Evolutionary conservation across 2,113 vertebrate species (phyloP).

Genomic region (Pituophis catenifer): DNA sequence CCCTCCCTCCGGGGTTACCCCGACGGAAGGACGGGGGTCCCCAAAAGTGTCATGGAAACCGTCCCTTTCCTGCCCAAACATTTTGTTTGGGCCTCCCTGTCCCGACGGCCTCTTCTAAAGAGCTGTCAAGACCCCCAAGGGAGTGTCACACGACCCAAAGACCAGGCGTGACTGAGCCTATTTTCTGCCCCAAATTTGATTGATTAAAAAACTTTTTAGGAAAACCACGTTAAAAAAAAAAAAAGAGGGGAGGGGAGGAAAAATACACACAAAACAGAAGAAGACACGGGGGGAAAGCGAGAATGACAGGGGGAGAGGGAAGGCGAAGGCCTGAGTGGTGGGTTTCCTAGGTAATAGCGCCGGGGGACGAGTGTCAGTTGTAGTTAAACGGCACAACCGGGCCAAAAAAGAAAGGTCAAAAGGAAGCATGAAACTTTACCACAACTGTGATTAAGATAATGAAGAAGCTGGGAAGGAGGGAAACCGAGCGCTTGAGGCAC

Average conservation of each 20-base stretch:
- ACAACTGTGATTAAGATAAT: conserved; percentile 82
- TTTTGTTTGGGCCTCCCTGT: conserved; percentile 73
- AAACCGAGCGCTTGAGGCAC: not conserved
- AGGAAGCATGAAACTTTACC: conserved; percentile 78
- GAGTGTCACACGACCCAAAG: conserved; percentile 91
- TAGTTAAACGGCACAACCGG: conserved; percentile 67
- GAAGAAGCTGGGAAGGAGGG: conserved; percentile 60
- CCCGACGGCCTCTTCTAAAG: conserved; percentile 81
- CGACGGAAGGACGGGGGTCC: conserved; percentile 65
- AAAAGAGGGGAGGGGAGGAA: conserved; percentile 38
- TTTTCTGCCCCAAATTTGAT: conserved; percentile 99
- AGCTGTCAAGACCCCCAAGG: conserved; percentile 91
- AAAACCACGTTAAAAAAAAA: conserved; percentile 92
- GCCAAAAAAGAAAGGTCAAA: conserved; percentile 78
- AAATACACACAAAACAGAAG: conserved; percentile 57
- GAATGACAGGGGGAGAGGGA: conserved; percentile 51
- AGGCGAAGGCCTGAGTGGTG: conserved; percentile 68
- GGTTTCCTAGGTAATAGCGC: conserved; percentile 72
- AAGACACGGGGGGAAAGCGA: conserved; percentile 31
- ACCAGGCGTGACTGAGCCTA: conserved; percentile 97
- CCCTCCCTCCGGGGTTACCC: conserved; percentile 60
- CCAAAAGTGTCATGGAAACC: conserved; percentile 92
- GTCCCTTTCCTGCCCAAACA: conserved; percentile 86
- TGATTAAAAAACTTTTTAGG: conserved; percentile 99
- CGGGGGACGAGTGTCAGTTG: conserved; percentile 67